Evolutionary conservation across 2,113 vertebrate species (phyloP).

Genomic region (Aphelocoma coerulescens): DNA sequence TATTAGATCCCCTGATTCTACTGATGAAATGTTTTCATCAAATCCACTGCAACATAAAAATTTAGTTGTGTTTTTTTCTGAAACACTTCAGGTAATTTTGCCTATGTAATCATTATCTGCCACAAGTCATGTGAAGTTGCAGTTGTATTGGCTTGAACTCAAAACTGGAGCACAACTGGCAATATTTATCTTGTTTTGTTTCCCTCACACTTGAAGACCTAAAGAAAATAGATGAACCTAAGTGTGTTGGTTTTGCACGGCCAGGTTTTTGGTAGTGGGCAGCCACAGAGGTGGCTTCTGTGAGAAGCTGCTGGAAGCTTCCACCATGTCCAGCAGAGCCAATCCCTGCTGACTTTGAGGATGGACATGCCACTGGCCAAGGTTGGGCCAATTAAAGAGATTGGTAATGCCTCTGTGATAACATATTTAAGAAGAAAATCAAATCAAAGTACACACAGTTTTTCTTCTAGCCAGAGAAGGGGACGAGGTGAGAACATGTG

Average conservation of each 20-base stretch:
- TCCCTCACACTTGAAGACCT: neutral
- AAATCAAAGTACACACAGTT: neutral
- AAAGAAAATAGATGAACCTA: neutral
- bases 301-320: neutral
- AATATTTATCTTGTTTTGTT: neutral
- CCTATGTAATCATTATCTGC: neutral
- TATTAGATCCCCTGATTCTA: neutral
- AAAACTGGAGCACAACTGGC: neutral
- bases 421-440: neutral
- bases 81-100: neutral
- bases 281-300: neutral
- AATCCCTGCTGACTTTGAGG: neutral
- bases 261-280: neutral
- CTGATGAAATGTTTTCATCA: neutral
- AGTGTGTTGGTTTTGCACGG: neutral
- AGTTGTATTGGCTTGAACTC: neutral
- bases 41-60: neutral
- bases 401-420: neutral
- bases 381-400: neutral
- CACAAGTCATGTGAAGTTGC: neutral
- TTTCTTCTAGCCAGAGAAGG: neutral
- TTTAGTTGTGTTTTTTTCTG: neutral
- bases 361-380: neutral
- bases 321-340: neutral
- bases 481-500: neutral